phyloP scores from a whole-genome alignment of 2,888 invertebrate species.

The Pseudanteris insignis region DNA sequence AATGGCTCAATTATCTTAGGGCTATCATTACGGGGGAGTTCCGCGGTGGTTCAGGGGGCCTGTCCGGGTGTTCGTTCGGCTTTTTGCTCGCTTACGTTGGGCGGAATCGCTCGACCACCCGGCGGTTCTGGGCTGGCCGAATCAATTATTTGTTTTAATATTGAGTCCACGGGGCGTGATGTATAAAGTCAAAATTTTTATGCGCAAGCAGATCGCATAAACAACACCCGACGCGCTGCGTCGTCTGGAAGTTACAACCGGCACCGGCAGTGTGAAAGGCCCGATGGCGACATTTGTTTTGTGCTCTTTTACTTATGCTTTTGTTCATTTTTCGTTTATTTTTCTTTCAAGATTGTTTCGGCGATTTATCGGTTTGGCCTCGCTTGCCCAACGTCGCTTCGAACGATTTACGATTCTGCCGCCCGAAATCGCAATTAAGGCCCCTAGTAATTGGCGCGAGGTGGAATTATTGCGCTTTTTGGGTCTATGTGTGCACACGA shows the following conservation, averaged over 20 bases:
- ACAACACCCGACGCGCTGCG: conserved; percentile 56
- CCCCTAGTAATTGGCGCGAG: neutral
- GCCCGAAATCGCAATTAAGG: neutral
- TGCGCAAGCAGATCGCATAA: conserved; percentile 54
- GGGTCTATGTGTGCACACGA: too few species aligned
- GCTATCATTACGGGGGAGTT: conserved; percentile 28
- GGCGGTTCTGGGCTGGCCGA: conserved; percentile 59
- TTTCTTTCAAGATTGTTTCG: conserved; percentile 6
- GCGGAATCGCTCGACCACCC: conserved; percentile 57
- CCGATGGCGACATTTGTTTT: conserved; percentile 2
- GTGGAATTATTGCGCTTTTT: too few species aligned
- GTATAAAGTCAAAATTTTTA: conserved; percentile 56
- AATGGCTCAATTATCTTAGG: conserved; percentile 33
- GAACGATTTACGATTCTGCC: too few species aligned
- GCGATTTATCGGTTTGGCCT: conserved; percentile 2
- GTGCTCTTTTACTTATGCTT: too few species aligned
- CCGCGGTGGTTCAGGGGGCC: neutral
- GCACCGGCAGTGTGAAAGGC: conserved; percentile 34
- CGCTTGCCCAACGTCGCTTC: neutral
- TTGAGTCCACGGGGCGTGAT: conserved; percentile 65
- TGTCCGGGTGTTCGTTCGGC: neutral
- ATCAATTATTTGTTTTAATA: conserved; percentile 67
- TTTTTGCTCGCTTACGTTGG: neutral
- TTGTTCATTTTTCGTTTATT: too few species aligned
- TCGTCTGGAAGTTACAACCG: conserved; percentile 52